Percentiles rank a stretch among this genome's conserved stretches.
These are phyloP conservation scores for Tachystola acroxantha DNA, from an alignment of 2,888 invertebrate species.

Conservation along the genomic window DNA sequence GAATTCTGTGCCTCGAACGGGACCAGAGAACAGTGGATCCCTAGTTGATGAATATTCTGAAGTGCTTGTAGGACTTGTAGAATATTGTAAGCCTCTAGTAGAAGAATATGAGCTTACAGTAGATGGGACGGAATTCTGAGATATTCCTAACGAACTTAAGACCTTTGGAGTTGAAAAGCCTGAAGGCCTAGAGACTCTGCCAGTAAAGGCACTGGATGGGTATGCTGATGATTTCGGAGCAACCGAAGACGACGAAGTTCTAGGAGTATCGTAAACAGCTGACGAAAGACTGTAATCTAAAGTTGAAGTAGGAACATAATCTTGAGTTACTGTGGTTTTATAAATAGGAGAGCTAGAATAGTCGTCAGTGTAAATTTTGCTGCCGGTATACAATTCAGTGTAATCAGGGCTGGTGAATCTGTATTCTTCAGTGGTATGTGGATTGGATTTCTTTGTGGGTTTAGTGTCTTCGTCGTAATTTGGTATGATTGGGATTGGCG, in stretches of 20 bases:
- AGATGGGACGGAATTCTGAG: neutral
- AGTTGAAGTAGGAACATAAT: slow-evolving; percentile 36
- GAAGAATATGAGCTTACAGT: neutral
- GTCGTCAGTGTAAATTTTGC: slow-evolving; percentile 24
- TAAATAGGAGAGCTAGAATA: slow-evolving; percentile 56
- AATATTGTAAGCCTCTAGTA: neutral
- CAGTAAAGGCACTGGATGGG: slow-evolving; percentile 16
- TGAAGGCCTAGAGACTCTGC: slow-evolving; percentile 22
- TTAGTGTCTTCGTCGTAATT: slow-evolving; percentile 48
- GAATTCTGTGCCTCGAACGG: neutral
- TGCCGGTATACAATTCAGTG: slow-evolving; percentile 26
- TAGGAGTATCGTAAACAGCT: slow-evolving; percentile 3
- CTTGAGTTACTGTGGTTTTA: slow-evolving; percentile 24
- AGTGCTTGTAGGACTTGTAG: neutral
- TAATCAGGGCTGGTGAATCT: slow-evolving; percentile 48
- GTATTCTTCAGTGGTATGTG: slow-evolving; percentile 45
- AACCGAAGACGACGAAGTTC: neutral
- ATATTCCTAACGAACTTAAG: neutral
- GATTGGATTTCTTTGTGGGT: slow-evolving; percentile 31
- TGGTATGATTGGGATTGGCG: slow-evolving; percentile 57
- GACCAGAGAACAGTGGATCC: neutral
- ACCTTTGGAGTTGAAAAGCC: slow-evolving; percentile 16
- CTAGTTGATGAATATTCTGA: neutral
- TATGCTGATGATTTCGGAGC: neutral
- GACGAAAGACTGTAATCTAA: slow-evolving; percentile 19